Conservation (phyloP, 2,888 invertebrate genomes). For the Cosmia pyralina region DNA sequence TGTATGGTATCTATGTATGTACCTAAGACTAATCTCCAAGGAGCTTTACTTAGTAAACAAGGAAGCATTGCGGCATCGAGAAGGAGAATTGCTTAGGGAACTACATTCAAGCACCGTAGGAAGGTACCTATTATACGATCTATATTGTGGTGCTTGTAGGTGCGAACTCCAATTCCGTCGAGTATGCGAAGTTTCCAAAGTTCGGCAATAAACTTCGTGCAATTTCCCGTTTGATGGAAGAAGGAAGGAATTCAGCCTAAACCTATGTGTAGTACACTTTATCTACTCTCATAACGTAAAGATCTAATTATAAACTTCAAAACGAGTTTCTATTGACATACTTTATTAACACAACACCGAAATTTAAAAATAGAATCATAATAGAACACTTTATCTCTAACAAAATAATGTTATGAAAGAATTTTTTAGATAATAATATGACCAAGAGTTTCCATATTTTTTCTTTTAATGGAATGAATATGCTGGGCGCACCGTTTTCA, state of each 20-base stretch:
- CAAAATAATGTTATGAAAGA: no score
- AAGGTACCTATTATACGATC: constrained; percentile 14
- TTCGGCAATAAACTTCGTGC: constrained; percentile 49
- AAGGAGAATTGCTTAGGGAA: constrained; percentile 41
- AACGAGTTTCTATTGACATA: no score
- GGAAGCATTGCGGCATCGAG: constrained; percentile 28
- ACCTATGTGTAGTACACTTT: background rate
- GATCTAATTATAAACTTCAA: no score
- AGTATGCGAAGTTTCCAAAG: constrained; percentile 37
- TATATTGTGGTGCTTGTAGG: constrained; percentile 31
- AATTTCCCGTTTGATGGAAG: constrained; percentile 44
- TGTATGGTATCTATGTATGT: constrained; percentile 2
- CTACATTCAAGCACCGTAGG: constrained; percentile 24
- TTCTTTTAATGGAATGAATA: no score
- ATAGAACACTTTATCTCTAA: no score
- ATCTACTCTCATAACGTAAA: no score
- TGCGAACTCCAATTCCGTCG: constrained; percentile 30
- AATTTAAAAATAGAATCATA: no score
- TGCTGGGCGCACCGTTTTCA: no score
- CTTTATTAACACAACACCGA: no score
- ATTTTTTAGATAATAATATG: no score
- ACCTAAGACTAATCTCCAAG: constrained; percentile 42
- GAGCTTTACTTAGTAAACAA: constrained; percentile 43
- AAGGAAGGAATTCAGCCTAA: constrained; percentile 16
- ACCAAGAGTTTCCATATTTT: no score